A percentile compares a stretch with the other conserved stretches of the same genome.
Conservation (phyloP, 2,888 invertebrate genomes). For the Melieria crassipennis region DNA sequence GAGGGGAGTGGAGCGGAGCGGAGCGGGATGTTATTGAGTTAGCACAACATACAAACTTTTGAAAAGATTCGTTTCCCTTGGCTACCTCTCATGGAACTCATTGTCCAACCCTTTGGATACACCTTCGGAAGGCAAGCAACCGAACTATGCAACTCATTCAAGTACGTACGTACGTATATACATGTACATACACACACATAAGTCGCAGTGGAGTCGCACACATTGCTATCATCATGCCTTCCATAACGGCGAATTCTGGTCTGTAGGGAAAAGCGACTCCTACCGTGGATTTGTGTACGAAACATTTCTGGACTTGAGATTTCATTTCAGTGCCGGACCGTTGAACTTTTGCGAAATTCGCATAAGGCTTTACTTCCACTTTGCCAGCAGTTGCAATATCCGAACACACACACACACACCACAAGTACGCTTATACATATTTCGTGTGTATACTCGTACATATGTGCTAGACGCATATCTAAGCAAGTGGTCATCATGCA, state of each 20-base stretch:
- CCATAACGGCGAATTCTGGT: too few relatives aligned
- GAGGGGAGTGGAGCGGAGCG: background rate
- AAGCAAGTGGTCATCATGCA: too few relatives aligned
- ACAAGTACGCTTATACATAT: background rate
- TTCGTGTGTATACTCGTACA: too few relatives aligned
- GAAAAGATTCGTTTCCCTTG: conserved; percentile 30
- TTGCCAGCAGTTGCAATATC: background rate
- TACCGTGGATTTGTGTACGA: background rate
- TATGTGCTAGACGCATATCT: too few relatives aligned
- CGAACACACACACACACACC: background rate
- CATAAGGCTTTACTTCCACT: conserved; percentile 8
- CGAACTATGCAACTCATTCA: too few relatives aligned
- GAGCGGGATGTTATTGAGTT: conserved; percentile 28
- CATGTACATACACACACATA: too few relatives aligned
- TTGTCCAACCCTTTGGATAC: conserved; percentile 20
- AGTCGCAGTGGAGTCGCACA: too few relatives aligned
- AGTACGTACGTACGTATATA: too few relatives aligned
- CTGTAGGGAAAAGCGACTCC: too few relatives aligned
- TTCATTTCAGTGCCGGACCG: conserved; percentile 16
- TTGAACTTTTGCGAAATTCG: conserved; percentile 17
- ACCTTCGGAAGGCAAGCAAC: background rate
- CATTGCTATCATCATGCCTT: too few relatives aligned
- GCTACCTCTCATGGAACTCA: conserved; percentile 14
- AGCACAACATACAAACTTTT: conserved; percentile 17
- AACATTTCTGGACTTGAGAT: conserved; percentile 12